These are phyloP conservation scores for Zaprionus ornatus DNA, from an alignment of 1,140 invertebrate genomes.

Conservation along the genomic window DNA sequence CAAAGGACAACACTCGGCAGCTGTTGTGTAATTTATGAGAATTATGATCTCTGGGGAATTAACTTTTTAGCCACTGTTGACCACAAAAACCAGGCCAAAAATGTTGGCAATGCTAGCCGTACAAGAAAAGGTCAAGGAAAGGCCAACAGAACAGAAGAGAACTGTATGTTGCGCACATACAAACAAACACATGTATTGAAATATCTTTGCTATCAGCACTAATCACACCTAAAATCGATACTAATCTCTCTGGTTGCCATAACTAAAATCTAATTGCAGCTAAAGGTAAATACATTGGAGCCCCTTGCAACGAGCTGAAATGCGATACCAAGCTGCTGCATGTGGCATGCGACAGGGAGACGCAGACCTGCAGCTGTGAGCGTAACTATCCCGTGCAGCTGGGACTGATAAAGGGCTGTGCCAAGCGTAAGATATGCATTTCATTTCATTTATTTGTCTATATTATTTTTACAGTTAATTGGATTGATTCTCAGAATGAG, in stretches of 20 bases:
- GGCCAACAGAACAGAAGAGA: background rate
- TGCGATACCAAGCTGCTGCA: conserved; percentile 90
- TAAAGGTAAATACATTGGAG: conserved; percentile 89
- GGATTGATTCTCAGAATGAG: background rate
- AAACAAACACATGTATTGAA: background rate
- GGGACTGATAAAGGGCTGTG: conserved; percentile 89
- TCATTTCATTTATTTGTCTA: background rate
- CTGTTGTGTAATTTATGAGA: conserved; percentile 49
- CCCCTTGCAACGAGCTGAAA: conserved; percentile 88
- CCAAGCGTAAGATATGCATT: conserved; percentile 89
- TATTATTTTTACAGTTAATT: background rate
- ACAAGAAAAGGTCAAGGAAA: conserved; percentile 42
- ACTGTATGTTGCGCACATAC: background rate
- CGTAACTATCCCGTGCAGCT: conserved; percentile 90
- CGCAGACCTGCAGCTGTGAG: conserved; percentile 89
- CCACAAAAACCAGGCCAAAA: conserved; percentile 8
- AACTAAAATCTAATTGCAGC: conserved; percentile 81
- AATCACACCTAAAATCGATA: background rate
- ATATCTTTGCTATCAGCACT: background rate
- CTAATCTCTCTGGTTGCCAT: background rate
- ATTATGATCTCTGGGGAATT: conserved; percentile 48
- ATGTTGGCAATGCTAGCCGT: conserved; percentile 20
- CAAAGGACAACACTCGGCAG: conserved; percentile 26
- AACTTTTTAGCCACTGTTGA: conserved; percentile 1
- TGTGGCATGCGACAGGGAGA: conserved; percentile 89